Base-by-base conservation (phyloP, 2,888 invertebrate species). In the Agelastica alni region DNA sequence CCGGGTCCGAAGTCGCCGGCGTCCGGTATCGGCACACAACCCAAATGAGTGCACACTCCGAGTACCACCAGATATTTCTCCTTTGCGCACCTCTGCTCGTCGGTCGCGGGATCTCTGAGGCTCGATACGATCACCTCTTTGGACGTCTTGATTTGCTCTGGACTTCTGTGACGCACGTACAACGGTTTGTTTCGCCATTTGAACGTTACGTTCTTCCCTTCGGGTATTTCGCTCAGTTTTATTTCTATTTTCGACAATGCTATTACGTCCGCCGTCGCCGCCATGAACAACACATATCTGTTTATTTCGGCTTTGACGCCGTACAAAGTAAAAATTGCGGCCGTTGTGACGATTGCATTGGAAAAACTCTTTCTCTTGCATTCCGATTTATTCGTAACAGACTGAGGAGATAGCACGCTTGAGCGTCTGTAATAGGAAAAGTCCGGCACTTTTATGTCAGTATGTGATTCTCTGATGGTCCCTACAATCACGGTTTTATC, bases 371-470 rank as follows among this genome's bases (percentile, higher is more conserved):
- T 87, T 56, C 95, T 84, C 14, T 75, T 73, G 62, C 85, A 85
- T 13, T 80, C 80, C 54, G 76, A 80, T 0, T 86, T 85, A 3
- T 66, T 70, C 39, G 81, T 78, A 51, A 80, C 81, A 1, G 73
- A 54, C 0, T 75, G 79, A 0, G 88, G 82, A 70, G 86, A 82
- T 69, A 82, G 75, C 0, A 83, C 83, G 4, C 83, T 78, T 9
- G 86, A 83, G 52, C 86, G 84, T 61, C 96, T 86, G 76, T 96
- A 95, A 2, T 81, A 78, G 2, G 85, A 77, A 75, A 94, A 96
- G 75, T 96, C 92, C 26, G 98, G 98, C 54, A 91, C 83, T 60
- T 84, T 81, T 62, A 97, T 81, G 71, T 98, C 97, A 1, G 91
- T 89, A 75, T 98, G 97, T 7, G 90, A 89, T 18, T 22, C 10